Evolutionary conservation across 2,888 invertebrate species (phyloP).

Genomic region (Harmothoe impar): DNA sequence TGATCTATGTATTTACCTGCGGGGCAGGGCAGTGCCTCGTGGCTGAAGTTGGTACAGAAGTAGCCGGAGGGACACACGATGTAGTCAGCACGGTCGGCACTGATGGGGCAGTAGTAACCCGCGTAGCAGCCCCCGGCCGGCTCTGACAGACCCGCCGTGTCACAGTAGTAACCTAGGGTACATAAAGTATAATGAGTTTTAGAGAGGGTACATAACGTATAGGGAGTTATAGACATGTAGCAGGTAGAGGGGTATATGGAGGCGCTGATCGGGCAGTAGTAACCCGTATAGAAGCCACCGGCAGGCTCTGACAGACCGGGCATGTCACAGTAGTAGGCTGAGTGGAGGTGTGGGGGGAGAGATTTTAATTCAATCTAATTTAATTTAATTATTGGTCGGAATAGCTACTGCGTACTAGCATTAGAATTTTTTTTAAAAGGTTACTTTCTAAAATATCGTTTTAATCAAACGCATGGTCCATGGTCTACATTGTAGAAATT

Average conservation of each 20-base stretch:
- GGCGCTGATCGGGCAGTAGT: conserved; percentile 79
- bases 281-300: conserved; percentile 78
- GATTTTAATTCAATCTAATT: too few relatives aligned
- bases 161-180: conserved; percentile 78
- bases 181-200: neutral
- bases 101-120: conserved; percentile 80
- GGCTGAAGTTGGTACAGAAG: conserved; percentile 77
- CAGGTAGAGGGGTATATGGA: too few relatives aligned
- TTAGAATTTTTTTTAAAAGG: too few relatives aligned
- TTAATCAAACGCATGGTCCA: too few relatives aligned
- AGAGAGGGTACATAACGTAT: too few relatives aligned
- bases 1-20: conserved; percentile 71
- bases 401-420: too few relatives aligned
- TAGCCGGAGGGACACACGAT: conserved; percentile 78
- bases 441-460: too few relatives aligned
- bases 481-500: too few relatives aligned
- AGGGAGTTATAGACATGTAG: too few relatives aligned
- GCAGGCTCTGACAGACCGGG: conserved; percentile 75
- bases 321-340: conserved; percentile 78
- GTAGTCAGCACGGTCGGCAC: conserved; percentile 73
- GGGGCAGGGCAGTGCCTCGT: conserved; percentile 76
- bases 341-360: too few relatives aligned
- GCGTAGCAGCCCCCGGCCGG: conserved; percentile 77
- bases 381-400: too few relatives aligned
- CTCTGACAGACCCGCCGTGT: conserved; percentile 74